phyloP scores from a whole-genome alignment of 1,140 invertebrate genomes.

The Lucilia cuprina region DNA sequence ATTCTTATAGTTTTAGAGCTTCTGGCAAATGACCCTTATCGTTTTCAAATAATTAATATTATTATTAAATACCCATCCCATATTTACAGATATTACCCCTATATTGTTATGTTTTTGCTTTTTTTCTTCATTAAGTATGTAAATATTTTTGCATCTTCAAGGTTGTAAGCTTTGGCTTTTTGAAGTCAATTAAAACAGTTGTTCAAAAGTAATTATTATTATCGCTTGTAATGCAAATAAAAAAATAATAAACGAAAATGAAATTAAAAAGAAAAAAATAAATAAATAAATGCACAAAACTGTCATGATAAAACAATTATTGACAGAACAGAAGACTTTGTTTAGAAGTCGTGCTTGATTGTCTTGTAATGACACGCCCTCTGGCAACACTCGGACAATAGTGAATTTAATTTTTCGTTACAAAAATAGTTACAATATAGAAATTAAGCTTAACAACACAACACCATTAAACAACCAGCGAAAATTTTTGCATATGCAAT shows the following conservation, averaged over 20 bases:
- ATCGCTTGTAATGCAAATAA: not conserved
- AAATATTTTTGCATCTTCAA: not conserved
- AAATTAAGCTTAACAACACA: slow-evolving; percentile 1
- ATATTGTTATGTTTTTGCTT: too few relatives aligned
- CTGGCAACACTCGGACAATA: slow-evolving; percentile 29
- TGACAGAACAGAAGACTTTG: slow-evolving; percentile 31
- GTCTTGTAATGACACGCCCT: slow-evolving; percentile 34
- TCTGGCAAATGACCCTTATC: too few relatives aligned
- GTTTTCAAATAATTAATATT: not conserved
- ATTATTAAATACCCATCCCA: not conserved
- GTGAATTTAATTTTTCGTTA: not conserved
- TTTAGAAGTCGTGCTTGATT: slow-evolving; percentile 24
- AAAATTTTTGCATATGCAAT: slow-evolving; percentile 11
- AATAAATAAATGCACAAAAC: not conserved
- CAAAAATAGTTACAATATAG: not conserved
- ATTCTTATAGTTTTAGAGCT: not conserved
- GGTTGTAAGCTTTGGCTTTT: slow-evolving; percentile 2
- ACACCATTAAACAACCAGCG: not conserved
- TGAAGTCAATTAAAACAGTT: slow-evolving; percentile 33
- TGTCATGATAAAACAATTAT: slow-evolving; percentile 35
- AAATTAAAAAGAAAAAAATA: not conserved
- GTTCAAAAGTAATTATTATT: slow-evolving; percentile 19
- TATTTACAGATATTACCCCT: not conserved
- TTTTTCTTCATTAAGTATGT: too few relatives aligned
- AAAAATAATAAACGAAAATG: not conserved